Evolutionary conservation across 2,113 vertebrate genomes (phyloP).

Genomic region (Condylura cristata): DNA sequence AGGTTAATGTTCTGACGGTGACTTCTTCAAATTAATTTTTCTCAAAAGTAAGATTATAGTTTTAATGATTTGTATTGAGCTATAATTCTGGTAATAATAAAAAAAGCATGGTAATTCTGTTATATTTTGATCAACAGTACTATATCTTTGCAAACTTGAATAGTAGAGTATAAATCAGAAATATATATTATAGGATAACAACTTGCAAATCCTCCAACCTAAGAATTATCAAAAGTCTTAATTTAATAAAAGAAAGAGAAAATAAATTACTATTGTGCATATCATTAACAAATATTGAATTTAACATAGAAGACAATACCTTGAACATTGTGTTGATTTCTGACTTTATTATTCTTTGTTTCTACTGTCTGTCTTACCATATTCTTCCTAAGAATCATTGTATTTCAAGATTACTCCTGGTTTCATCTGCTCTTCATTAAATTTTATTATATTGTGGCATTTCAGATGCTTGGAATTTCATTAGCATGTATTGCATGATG

Average conservation of each 20-base stretch:
- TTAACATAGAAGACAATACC: neutral
- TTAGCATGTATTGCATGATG: neutral
- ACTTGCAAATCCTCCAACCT: neutral
- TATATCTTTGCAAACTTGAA: neutral
- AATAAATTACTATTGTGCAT: neutral
- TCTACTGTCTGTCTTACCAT: neutral
- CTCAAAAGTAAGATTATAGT: constrained; percentile 34
- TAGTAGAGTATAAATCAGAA: constrained; percentile 13
- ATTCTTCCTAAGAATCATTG: neutral
- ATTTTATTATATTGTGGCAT: neutral
- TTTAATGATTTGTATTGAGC: constrained; percentile 22
- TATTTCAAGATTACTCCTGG: neutral
- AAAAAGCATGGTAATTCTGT: constrained; percentile 31
- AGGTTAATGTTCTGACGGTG: constrained; percentile 52
- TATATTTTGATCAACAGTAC: constrained; percentile 6
- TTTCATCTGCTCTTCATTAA: neutral
- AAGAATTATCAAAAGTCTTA: neutral
- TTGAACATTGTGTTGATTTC: neutral
- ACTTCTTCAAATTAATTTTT: constrained; percentile 42
- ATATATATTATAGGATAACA: neutral
- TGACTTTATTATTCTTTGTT: neutral
- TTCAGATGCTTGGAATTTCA: neutral
- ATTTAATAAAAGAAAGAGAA: neutral
- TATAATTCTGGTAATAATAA: too few relatives aligned
- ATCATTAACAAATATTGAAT: neutral